Evolutionary conservation across 2,113 vertebrate genomes (phyloP), one percentile per base, ranked within the genome.

Genomic region (Carollia perspicillata): DNA sequence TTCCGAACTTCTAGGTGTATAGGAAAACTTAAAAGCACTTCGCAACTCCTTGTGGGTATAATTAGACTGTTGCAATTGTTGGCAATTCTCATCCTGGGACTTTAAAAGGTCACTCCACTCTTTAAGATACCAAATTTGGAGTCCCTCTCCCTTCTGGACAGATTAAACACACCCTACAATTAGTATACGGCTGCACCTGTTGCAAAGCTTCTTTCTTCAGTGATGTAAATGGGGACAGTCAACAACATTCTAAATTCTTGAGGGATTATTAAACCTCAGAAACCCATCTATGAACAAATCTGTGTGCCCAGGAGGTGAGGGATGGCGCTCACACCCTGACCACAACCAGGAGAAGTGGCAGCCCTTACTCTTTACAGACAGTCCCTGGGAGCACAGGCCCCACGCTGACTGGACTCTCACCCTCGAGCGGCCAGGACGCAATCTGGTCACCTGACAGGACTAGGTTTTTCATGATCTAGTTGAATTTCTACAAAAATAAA

Each of bases 41-140:
- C 95, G 93, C 84, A 97, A 95, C 95, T 96, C 97, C 96, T 97
- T 96, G 79, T 95, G 96, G 97, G 97, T 98, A 98, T 97, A 98
- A 98, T 98, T 97, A 97, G 97, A 94, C 93, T 96, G 96, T 89
- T 96, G 96, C 96, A 95, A 97, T 98, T 95, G 96, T 95, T 97
- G 93, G 96, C 96, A 97, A 94, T 95, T 92, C 90, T 97, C 90
- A 95, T 95, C 72, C 26, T 93, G 96, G 95, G 94, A 96, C 96
- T 98, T 97, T 96, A 86, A 97, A 98, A 98, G 97, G 97, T 98
- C 97, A 97, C 88, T 97, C 88, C 51, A 65, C 88, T 95, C 88
- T 96, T 97, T 66, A 89, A 97, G 95, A 97, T 90, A 96, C 97
- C 97, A 97, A 98, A 98, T 97, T 97, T 96, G 96, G 97, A 95